Conservation (phyloP, 1,140 invertebrate species). For the Leguminivora glycinivorella region DNA sequence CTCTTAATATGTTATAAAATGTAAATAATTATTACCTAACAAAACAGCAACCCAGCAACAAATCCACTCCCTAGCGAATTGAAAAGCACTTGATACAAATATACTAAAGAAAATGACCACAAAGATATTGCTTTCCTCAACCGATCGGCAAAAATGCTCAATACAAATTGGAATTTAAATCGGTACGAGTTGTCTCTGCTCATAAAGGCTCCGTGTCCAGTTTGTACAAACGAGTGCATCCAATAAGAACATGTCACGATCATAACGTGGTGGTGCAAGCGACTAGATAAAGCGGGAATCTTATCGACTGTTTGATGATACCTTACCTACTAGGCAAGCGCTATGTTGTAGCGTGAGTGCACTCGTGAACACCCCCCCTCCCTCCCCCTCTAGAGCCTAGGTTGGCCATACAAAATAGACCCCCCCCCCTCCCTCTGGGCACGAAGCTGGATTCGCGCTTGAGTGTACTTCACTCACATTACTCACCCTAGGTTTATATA, state of each 20-base stretch:
- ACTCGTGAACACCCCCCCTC: too few relatives aligned
- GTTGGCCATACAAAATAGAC: too few relatives aligned
- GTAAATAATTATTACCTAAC: too few relatives aligned
- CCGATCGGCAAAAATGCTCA: slow-evolving; percentile 8
- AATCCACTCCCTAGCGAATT: background rate
- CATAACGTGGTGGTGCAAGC: slow-evolving; percentile 13
- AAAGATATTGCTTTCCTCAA: slow-evolving; percentile 13
- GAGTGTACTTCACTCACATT: too few relatives aligned
- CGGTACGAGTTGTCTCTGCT: slow-evolving; percentile 22
- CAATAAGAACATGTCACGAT: slow-evolving; percentile 41
- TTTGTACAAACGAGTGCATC: slow-evolving; percentile 35
- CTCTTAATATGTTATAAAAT: too few relatives aligned
- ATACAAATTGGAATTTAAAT: slow-evolving; percentile 24
- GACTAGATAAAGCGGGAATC: background rate
- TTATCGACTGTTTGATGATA: too few relatives aligned
- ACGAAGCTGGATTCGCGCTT: too few relatives aligned
- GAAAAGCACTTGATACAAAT: background rate
- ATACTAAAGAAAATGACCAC: background rate
- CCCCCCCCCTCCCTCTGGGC: too few relatives aligned
- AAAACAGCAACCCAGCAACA: background rate
- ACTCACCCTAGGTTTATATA: too few relatives aligned
- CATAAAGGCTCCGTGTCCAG: slow-evolving; percentile 33
- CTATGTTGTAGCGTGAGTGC: too few relatives aligned
- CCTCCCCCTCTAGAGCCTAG: too few relatives aligned
- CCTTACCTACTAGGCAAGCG: background rate